Conservation (phyloP, 2,113 vertebrate species). For the Anhinga anhinga region DNA sequence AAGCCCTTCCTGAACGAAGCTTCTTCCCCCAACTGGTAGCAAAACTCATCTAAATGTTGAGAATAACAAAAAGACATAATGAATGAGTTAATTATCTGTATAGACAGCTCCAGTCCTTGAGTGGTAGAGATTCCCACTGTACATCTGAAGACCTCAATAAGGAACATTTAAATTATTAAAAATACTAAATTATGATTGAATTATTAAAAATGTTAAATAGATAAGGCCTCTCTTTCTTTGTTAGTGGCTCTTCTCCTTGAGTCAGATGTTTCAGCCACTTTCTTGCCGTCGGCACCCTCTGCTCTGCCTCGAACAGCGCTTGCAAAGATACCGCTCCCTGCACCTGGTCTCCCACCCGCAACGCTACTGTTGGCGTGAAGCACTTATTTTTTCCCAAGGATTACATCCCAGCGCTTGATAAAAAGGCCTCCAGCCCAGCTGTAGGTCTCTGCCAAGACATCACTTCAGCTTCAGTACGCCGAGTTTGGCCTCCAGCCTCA, state of each 20-base stretch:
- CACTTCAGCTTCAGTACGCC: background rate
- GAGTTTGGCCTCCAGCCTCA: background rate
- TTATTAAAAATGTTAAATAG: background rate
- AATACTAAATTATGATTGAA: background rate
- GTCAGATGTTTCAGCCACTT: background rate
- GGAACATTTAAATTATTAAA: background rate
- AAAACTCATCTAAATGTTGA: background rate
- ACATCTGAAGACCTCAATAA: background rate
- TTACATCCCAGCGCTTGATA: accelerated
- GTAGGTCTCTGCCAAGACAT: background rate
- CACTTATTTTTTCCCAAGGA: background rate
- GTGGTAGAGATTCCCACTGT: background rate
- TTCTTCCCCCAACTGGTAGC: background rate
- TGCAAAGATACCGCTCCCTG: background rate
- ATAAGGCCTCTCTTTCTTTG: background rate
- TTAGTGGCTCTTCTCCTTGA: background rate
- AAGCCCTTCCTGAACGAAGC: background rate
- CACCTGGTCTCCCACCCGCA: background rate
- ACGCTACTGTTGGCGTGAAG: background rate
- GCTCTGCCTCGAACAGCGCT: background rate
- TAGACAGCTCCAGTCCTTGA: background rate
- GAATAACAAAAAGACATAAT: background rate
- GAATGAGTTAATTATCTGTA: background rate
- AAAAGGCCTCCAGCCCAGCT: background rate
- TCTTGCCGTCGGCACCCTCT: background rate